Conservation (phyloP, 2,888 invertebrate species). For the Anthophora plumipes region DNA sequence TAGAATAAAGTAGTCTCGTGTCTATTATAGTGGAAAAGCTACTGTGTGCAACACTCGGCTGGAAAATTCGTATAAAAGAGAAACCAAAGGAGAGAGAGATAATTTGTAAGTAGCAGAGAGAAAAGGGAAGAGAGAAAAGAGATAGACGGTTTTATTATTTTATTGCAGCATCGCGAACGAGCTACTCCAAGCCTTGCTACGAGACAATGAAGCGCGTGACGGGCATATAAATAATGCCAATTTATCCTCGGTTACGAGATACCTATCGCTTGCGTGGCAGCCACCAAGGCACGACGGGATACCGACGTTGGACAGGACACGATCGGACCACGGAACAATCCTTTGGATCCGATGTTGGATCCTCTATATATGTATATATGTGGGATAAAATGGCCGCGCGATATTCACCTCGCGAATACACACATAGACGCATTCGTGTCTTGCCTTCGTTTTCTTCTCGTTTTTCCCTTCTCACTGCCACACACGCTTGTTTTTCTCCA, state of each 20-base stretch:
- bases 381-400: constrained; percentile 47
- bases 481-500: constrained; percentile 1
- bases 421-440: not conserved
- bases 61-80: not conserved
- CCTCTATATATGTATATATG: constrained; percentile 50
- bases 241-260: constrained; percentile 80
- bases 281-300: constrained; percentile 64
- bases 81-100: not conserved
- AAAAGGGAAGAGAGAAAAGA: constrained; percentile 9
- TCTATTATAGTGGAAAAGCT: not conserved
- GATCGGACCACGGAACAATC: constrained; percentile 60
- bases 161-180: constrained; percentile 70
- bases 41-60: not conserved
- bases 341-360: constrained; percentile 48
- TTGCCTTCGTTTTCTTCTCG: constrained; percentile 15
- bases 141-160: constrained; percentile 75
- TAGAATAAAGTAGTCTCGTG: not conserved
- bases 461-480: constrained; percentile 13
- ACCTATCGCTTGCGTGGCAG: constrained; percentile 74
- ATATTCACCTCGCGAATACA: constrained; percentile 28
- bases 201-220: constrained; percentile 80
- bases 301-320: constrained; percentile 63
- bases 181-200: constrained; percentile 68
- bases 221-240: constrained; percentile 81
- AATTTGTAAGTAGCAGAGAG: not conserved